phyloP scores from a whole-genome alignment of 2,113 vertebrate genomes.

The Oncorhynchus tshawytscha region DNA sequence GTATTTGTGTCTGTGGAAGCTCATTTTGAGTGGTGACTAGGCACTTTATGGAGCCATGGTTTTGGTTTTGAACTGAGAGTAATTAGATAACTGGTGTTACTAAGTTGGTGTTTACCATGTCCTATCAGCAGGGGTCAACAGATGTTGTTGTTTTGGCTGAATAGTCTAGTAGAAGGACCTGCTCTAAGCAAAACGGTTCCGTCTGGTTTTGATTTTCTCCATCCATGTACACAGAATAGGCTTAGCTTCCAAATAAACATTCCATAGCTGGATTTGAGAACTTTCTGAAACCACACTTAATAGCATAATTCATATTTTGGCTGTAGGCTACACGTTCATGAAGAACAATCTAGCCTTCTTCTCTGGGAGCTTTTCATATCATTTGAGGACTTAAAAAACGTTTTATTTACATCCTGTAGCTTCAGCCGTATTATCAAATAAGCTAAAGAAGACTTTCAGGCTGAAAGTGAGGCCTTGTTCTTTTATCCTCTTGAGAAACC shows the following conservation, averaged over 20 bases:
- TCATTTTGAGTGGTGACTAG: too few relatives aligned
- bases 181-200: not conserved
- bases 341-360: not conserved
- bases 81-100: not conserved
- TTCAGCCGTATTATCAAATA: not conserved
- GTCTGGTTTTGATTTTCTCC: conserved; percentile 31
- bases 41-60: too few relatives aligned
- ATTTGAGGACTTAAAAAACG: not conserved
- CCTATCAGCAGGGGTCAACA: conserved; percentile 13
- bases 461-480: too few relatives aligned
- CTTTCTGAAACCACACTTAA: not conserved
- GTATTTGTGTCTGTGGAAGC: too few relatives aligned
- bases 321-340: not conserved
- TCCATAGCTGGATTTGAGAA: conserved; percentile 1
- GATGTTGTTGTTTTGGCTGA: conserved; percentile 7
- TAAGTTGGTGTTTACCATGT: not conserved
- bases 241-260: conserved; percentile 22
- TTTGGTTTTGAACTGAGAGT: too few relatives aligned
- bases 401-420: not conserved
- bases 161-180: too few relatives aligned
- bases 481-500: too few relatives aligned
- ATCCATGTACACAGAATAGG: not conserved
- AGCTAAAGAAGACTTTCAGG: too few relatives aligned
- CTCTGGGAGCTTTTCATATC: not conserved
- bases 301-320: conserved; percentile 11